Conservation (phyloP, 1,140 invertebrate genomes). For the Neotoxoptera formosana region DNA sequence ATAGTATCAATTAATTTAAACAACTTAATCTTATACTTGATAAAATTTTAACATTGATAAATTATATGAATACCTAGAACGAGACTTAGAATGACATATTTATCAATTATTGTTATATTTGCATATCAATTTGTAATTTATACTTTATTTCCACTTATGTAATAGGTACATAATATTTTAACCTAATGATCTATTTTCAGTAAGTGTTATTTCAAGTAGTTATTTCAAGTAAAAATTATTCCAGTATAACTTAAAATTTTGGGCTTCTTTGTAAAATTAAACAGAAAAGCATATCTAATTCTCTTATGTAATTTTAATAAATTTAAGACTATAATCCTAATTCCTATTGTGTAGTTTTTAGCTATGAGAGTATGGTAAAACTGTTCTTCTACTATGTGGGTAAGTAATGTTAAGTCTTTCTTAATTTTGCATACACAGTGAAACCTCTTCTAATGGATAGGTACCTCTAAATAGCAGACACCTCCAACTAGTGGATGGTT, state of each 20-base stretch:
- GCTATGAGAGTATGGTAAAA: background rate
- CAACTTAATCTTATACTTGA: background rate
- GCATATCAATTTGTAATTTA: background rate
- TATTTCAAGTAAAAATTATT: background rate
- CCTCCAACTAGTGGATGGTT: no score
- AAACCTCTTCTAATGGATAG: no score
- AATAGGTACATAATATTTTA: background rate
- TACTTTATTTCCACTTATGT: background rate
- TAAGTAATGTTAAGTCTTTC: background rate
- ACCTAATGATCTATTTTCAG: background rate
- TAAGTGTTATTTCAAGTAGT: background rate
- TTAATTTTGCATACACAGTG: background rate
- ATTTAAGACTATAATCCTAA: background rate
- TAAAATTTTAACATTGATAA: background rate
- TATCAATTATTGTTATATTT: background rate
- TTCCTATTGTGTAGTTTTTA: background rate
- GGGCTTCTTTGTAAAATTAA: background rate
- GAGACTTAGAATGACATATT: no score
- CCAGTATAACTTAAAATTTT: background rate
- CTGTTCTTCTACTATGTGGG: background rate
- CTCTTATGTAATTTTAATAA: background rate
- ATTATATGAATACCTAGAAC: no score
- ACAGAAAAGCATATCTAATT: background rate
- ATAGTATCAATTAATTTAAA: background rate
- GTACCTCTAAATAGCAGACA: no score